Percentiles rank a stretch among this genome's conserved stretches.
Conservation (phyloP, 2,888 invertebrate genomes). For the Lycaena phlaeas region DNA sequence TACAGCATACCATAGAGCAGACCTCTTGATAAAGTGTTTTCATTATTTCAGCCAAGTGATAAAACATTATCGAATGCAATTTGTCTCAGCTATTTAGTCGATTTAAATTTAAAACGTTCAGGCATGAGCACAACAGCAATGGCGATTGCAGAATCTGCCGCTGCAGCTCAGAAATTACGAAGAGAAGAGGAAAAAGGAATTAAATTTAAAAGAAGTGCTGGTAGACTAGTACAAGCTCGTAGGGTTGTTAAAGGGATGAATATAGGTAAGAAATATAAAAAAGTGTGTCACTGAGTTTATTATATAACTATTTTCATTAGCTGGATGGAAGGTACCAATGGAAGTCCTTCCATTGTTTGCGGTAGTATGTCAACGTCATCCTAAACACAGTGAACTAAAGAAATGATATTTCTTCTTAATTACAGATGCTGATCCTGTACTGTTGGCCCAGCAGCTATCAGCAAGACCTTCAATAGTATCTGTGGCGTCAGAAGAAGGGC, state of each 20-base stretch:
- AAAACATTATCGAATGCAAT: constrained; percentile 54
- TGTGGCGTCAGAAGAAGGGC: constrained; percentile 60
- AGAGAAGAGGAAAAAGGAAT: constrained; percentile 62
- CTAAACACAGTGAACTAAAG: too few relatives aligned
- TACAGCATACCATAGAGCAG: too few relatives aligned
- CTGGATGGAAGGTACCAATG: too few relatives aligned
- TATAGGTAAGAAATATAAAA: constrained; percentile 45
- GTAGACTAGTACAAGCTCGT: constrained; percentile 56
- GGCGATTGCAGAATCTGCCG: constrained; percentile 60
- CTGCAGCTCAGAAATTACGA: constrained; percentile 53
- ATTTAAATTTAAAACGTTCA: constrained; percentile 57
- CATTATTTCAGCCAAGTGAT: constrained; percentile 35
- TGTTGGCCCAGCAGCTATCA: constrained; percentile 62
- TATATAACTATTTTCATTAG: too few relatives aligned
- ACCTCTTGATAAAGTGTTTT: too few relatives aligned
- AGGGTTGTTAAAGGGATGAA: constrained; percentile 63
- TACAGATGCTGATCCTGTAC: constrained; percentile 56
- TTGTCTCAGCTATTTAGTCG: constrained; percentile 56
- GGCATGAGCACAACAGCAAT: constrained; percentile 58
- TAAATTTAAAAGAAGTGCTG: constrained; percentile 56
- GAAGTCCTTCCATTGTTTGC: too few relatives aligned
- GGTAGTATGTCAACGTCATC: too few relatives aligned
- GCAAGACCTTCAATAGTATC: constrained; percentile 67
- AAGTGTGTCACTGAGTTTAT: too few relatives aligned
- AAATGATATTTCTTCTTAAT: too few relatives aligned